Evolutionary conservation across 2,113 vertebrate species (phyloP).

Genomic region (Hemichromis elongatus): DNA sequence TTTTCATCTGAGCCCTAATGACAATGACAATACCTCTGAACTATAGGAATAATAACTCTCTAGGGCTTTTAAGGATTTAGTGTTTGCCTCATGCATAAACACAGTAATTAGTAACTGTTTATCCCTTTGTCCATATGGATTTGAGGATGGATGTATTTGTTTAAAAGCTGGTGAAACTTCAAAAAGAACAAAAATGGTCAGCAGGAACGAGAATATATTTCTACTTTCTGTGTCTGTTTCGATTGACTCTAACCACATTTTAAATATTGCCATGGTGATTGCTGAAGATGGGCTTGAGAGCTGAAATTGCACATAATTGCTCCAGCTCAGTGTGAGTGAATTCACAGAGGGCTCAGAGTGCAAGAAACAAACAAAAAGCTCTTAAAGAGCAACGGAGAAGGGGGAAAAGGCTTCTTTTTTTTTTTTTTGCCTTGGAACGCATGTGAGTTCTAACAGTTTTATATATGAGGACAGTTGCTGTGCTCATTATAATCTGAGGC

Average conservation of each 20-base stretch:
- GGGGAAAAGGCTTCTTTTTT: conserved; percentile 1
- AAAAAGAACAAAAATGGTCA: conserved; percentile 22
- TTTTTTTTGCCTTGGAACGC: conserved; percentile 18
- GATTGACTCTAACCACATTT: conserved; percentile 61
- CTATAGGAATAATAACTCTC: not conserved
- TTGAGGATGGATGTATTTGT: conserved; percentile 14
- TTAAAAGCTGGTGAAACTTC: conserved; percentile 13
- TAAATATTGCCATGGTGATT: conserved; percentile 76
- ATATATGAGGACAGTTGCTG: not conserved
- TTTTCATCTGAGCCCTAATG: conserved; percentile 27
- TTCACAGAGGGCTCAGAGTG: conserved; percentile 55
- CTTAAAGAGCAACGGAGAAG: conserved; percentile 23
- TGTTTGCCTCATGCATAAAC: conserved; percentile 11
- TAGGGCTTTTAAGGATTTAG: not conserved
- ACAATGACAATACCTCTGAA: conserved; percentile 26
- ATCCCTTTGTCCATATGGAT: not conserved
- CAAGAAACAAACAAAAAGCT: conserved; percentile 48
- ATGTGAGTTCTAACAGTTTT: not conserved
- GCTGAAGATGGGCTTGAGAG: conserved; percentile 67
- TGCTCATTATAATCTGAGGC: not conserved
- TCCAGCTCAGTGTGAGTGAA: conserved; percentile 56
- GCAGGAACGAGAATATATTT: conserved; percentile 20
- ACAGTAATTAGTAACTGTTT: not conserved
- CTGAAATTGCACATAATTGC: conserved; percentile 75
- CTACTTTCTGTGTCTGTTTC: conserved; percentile 35